Base-by-base conservation (phyloP, 2,113 vertebrate genomes). In the Apodemus sylvaticus region DNA sequence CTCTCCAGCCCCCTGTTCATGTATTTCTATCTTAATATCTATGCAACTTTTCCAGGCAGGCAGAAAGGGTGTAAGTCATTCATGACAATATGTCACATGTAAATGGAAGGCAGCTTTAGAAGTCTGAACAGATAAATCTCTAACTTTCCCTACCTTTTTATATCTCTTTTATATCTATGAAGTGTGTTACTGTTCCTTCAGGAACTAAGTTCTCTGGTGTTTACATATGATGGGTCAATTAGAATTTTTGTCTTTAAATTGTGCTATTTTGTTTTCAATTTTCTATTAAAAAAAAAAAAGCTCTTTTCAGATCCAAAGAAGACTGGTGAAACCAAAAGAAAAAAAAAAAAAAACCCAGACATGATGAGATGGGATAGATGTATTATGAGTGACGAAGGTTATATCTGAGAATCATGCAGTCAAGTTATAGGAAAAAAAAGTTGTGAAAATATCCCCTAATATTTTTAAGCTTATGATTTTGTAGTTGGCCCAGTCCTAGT, bases 161-260 rank as follows among this genome's bases (percentile, higher is more conserved):
- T 20, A 66, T 34, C 4, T 36, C 42, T 34, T 45, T 16, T 86
- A 6, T 22, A 68, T 22, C 53, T 71, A 3, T 76, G 14, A 9
- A 20, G 29, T 60, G 26, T 17, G 39, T 31, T 10, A 29, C 7
- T 74, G 5, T 26, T 17, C 20, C 53, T 97, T 68, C 14, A 73
- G 94, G 87, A 90, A 71, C 62, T 51, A 68, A 66, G 77, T 85
- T 81, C 8, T 81, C 70, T 62, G 12, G 45, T n/a, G 7, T 55
- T 81, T 73, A 64, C 12, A 10, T 64, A 39, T 5, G 62, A 31
- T 22, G 76, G 14, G 5, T 86, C 62, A 64, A 77, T 71, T 81
- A 74, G 74, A 90, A 96, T 1, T 85, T 82, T 20, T 91, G 79
- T 71, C 42, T 87, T 96, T 53, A 45, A 77, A 58, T 39, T 20